Percentiles rank a stretch among this genome's conserved stretches.
phyloP scores from a whole-genome alignment of 2,888 invertebrate species.

The Cacoxenus indagator region DNA sequence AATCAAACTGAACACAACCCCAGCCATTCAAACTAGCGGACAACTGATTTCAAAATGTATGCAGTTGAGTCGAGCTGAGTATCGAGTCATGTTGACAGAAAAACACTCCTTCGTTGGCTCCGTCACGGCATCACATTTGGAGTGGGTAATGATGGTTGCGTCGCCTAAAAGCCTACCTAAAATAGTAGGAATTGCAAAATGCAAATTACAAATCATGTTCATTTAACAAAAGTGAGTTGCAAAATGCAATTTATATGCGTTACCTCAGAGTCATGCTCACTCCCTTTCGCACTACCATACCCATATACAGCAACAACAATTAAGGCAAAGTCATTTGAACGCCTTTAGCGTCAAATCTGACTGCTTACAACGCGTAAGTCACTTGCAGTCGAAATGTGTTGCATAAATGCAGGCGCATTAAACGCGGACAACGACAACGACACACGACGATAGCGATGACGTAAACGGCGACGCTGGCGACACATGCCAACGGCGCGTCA shows the following conservation, averaged over 20 bases:
- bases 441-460: constrained; percentile 24
- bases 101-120: neutral
- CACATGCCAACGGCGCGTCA: constrained; percentile 38
- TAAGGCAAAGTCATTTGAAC: constrained; percentile 51
- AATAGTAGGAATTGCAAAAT: constrained; percentile 46
- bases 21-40: neutral
- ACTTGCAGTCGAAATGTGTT: constrained; percentile 27
- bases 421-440: neutral
- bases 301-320: constrained; percentile 34
- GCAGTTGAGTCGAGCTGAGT: too few relatives aligned
- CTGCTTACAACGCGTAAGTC: constrained; percentile 45
- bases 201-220: constrained; percentile 60
- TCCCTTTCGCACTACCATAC: neutral
- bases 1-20: constrained; percentile 9
- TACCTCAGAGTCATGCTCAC: neutral
- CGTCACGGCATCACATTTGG: too few relatives aligned
- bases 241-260: constrained; percentile 45
- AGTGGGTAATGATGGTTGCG: too few relatives aligned
- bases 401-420: constrained; percentile 18
- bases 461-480: constrained; percentile 40
- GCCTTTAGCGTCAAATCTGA: constrained; percentile 53
- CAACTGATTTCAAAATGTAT: neutral
- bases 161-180: constrained; percentile 35
- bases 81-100: too few relatives aligned
- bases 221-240: constrained; percentile 27